Conservation (phyloP, 30 jellyfish, hydroid and myxozoan genomes). For the Aurelia sp. region DNA sequence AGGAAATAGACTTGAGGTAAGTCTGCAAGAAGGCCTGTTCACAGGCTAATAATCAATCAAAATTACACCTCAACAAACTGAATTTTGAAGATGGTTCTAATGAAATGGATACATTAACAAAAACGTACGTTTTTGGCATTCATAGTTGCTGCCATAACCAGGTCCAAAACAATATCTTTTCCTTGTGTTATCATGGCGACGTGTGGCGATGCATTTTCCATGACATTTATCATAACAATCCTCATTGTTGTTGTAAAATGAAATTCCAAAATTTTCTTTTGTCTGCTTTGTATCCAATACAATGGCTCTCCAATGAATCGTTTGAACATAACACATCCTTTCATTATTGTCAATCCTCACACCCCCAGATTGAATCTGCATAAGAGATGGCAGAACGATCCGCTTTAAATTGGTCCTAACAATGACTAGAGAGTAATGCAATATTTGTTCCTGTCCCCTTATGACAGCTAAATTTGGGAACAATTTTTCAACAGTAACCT, state of each 20-base stretch:
- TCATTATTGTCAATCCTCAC: slow-evolving; percentile 79
- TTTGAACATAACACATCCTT: slow-evolving; percentile 71
- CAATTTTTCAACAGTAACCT: neutral
- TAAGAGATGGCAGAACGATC: slow-evolving; percentile 68
- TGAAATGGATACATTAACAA: neutral
- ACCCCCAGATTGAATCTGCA: slow-evolving; percentile 82
- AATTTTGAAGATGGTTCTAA: too few relatives aligned
- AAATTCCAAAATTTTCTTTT: slow-evolving; percentile 77
- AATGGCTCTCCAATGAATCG: slow-evolving; percentile 89
- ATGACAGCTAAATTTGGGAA: slow-evolving; percentile 89
- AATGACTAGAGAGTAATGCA: slow-evolving; percentile 82
- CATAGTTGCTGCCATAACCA: slow-evolving; percentile 51
- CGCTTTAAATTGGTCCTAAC: slow-evolving; percentile 42
- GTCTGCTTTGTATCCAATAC: slow-evolving; percentile 74
- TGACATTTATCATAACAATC: slow-evolving; percentile 79
- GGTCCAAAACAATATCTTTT: slow-evolving; percentile 89
- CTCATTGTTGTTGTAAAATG: slow-evolving; percentile 67
- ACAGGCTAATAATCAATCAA: too few relatives aligned
- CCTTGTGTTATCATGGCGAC: slow-evolving; percentile 74
- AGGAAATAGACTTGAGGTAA: too few relatives aligned
- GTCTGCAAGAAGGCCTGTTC: too few relatives aligned
- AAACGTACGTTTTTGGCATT: slow-evolving; percentile 89
- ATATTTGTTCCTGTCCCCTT: slow-evolving; percentile 70
- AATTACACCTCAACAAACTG: too few relatives aligned
- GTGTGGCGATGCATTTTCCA: slow-evolving; percentile 70